Percentiles rank a stretch among this genome's conserved stretches.
phyloP scores from a whole-genome alignment of 1,140 invertebrate species.

The Geopemphigus sp. region DNA sequence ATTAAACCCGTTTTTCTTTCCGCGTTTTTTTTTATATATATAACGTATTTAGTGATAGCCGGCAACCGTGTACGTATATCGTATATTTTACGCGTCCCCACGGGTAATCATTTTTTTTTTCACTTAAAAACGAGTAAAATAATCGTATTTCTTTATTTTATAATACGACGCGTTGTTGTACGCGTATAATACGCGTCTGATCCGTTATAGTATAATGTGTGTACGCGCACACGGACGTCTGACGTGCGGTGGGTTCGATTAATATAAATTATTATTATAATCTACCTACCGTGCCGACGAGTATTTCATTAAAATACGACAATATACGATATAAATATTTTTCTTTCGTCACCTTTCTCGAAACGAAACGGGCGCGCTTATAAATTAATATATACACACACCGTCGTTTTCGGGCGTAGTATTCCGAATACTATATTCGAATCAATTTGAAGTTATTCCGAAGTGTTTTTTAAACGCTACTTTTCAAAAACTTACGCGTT shows the following conservation, averaged over 20 bases:
- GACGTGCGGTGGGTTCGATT: too few relatives aligned
- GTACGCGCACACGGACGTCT: neutral
- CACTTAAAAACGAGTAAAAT: conserved; percentile 17
- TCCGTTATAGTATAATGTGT: neutral
- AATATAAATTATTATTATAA: neutral
- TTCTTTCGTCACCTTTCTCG: too few relatives aligned
- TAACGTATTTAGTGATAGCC: neutral
- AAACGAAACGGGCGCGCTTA: too few relatives aligned
- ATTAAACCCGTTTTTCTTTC: conserved; percentile 7
- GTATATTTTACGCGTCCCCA: conserved; percentile 25
- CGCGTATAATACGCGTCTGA: neutral
- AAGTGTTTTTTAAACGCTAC: too few relatives aligned
- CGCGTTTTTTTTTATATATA: too few relatives aligned
- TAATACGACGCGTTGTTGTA: neutral
- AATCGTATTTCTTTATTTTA: conserved; percentile 20
- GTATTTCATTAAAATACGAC: neutral
- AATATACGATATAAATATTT: too few relatives aligned
- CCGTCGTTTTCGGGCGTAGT: too few relatives aligned
- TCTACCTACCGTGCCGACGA: neutral
- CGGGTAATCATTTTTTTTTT: conserved; percentile 4
- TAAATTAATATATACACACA: too few relatives aligned
- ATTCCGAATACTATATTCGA: too few relatives aligned
- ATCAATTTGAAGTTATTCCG: too few relatives aligned
- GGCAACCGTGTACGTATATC: neutral
- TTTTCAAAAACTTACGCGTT: too few relatives aligned